Evolutionary conservation across 2,888 invertebrate genomes (phyloP).

Genomic region (Lordiphosa andalusiaca): DNA sequence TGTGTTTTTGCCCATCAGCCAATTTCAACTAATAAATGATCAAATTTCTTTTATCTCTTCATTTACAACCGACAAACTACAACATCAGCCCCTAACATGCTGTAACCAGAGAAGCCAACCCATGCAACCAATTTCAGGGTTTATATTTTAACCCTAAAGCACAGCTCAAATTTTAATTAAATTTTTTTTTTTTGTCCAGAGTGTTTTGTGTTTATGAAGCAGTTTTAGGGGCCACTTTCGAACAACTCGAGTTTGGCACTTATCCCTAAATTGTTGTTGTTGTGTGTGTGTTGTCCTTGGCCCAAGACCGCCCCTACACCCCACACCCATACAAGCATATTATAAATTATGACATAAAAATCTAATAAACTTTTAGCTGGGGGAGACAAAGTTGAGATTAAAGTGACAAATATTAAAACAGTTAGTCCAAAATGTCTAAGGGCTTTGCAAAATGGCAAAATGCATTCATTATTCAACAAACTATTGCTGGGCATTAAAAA

Average conservation of each 20-base stretch:
- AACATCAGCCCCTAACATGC: not conserved
- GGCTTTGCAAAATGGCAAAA: slow-evolving; percentile 31
- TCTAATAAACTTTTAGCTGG: slow-evolving; percentile 49
- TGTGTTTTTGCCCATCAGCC: no score
- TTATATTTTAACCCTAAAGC: slow-evolving; percentile 35
- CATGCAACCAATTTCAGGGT: slow-evolving; percentile 23
- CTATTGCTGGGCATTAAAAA: slow-evolving; percentile 63
- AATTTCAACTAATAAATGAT: no score
- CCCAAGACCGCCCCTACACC: slow-evolving; percentile 20
- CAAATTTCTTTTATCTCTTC: no score
- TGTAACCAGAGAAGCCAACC: slow-evolving; percentile 17
- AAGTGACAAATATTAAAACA: slow-evolving; percentile 52
- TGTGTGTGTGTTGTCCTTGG: slow-evolving; percentile 39
- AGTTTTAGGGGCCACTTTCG: slow-evolving; percentile 20
- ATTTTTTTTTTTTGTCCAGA: slow-evolving; percentile 46
- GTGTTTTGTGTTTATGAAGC: slow-evolving; percentile 3
- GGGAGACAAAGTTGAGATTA: slow-evolving; percentile 32
- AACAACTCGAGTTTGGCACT: slow-evolving; percentile 6
- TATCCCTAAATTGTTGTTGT: slow-evolving; percentile 14
- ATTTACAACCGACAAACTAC: not conserved
- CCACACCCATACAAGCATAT: slow-evolving; percentile 35
- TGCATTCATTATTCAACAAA: slow-evolving; percentile 60
- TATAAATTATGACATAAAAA: slow-evolving; percentile 66
- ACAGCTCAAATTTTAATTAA: slow-evolving; percentile 65
- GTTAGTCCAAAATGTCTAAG: slow-evolving; percentile 32